Percentiles rank a stretch among this genome's conserved stretches.
These are phyloP conservation scores for Parnassius glacialis DNA, from an alignment of 2,888 invertebrate species.

Conservation along the genomic window DNA sequence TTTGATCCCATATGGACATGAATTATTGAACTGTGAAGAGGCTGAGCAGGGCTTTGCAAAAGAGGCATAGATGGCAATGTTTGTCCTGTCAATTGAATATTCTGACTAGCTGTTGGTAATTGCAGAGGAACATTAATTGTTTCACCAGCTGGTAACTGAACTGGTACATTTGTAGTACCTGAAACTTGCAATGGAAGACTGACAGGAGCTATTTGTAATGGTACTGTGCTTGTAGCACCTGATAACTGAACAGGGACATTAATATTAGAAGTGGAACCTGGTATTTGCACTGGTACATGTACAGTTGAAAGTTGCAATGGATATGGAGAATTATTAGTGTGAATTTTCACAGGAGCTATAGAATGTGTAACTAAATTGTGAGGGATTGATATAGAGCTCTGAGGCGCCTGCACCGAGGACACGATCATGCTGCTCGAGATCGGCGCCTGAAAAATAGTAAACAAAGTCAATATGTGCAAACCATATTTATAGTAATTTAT, in stretches of 20 bases:
- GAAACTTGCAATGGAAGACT: constrained; percentile 72
- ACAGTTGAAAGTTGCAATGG: constrained; percentile 72
- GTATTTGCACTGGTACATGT: constrained; percentile 75
- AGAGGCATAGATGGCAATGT: constrained; percentile 69
- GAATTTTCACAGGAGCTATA: constrained; percentile 71
- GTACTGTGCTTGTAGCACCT: constrained; percentile 60
- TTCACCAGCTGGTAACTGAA: constrained; percentile 69
- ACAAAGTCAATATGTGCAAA: constrained; percentile 53
- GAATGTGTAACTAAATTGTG: constrained; percentile 72
- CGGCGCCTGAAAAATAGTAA: constrained; percentile 69
- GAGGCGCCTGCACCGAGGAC: constrained; percentile 71
- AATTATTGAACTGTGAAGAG: constrained; percentile 67
- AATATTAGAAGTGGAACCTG: constrained; percentile 69
- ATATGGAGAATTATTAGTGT: constrained; percentile 62
- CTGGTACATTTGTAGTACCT: constrained; percentile 63
- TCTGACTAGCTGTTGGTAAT: constrained; percentile 59
- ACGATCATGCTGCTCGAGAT: constrained; percentile 77
- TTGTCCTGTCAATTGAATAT: constrained; percentile 60
- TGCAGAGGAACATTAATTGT: constrained; percentile 73
- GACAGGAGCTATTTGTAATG: constrained; percentile 68
- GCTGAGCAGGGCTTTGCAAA: constrained; percentile 55
- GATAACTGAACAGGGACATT: constrained; percentile 73
- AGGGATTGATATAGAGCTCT: constrained; percentile 69
- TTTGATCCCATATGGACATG: constrained; percentile 75
- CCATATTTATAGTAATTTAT: constrained; percentile 34